These are phyloP conservation scores for Hirtodrosophila alboralis DNA, from an alignment of 2,888 invertebrate genomes.

Conservation along the genomic window DNA sequence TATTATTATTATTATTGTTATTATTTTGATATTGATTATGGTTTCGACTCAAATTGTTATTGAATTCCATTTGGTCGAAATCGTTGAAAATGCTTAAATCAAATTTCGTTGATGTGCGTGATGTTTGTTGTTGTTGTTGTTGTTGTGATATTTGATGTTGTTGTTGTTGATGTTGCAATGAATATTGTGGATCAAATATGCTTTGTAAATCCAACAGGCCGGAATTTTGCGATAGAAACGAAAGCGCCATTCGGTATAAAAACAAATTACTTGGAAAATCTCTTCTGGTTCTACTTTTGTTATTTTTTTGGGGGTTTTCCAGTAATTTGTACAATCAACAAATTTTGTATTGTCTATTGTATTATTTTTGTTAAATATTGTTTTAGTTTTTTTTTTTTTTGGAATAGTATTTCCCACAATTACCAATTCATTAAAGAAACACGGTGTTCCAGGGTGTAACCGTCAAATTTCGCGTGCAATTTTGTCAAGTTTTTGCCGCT, in stretches of 20 bases:
- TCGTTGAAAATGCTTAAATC: constrained; percentile 69
- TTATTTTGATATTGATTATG: constrained; percentile 70
- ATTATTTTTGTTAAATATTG: not conserved
- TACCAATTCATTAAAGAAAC: constrained; percentile 45
- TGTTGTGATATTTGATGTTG: constrained; percentile 41
- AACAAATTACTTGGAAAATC: constrained; percentile 28
- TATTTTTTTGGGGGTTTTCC: no score
- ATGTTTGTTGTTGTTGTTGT: constrained; percentile 48
- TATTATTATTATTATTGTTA: constrained; percentile 75
- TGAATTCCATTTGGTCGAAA: constrained; percentile 83
- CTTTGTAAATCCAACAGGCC: constrained; percentile 83
- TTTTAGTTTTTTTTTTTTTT: constrained; percentile 6
- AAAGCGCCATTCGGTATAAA: constrained; percentile 83
- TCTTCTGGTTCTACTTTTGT: constrained; percentile 4
- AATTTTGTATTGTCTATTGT: constrained; percentile 2
- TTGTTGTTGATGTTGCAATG: constrained; percentile 55
- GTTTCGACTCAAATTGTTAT: constrained; percentile 63
- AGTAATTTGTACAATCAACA: not conserved
- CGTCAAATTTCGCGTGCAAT: constrained; percentile 64
- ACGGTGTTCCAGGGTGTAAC: constrained; percentile 42
- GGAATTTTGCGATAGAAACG: constrained; percentile 82
- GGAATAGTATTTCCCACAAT: constrained; percentile 27
- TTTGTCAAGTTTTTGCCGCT: constrained; percentile 53
- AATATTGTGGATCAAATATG: constrained; percentile 82
- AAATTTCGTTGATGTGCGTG: constrained; percentile 64